Conservation (phyloP, 2,113 vertebrate genomes). For the Leptodactylus fuscus region DNA sequence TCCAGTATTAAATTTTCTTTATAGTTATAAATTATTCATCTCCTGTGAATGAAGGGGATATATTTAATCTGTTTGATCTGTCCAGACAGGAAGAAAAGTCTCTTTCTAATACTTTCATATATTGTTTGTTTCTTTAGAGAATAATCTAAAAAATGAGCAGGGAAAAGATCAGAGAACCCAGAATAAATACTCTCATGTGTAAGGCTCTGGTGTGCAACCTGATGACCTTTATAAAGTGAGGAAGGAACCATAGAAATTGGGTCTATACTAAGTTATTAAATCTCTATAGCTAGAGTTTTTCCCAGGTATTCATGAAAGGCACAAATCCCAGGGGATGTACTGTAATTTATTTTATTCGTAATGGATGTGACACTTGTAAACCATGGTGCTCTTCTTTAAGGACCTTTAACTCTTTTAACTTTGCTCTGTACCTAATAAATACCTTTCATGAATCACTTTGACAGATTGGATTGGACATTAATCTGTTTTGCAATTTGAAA, state of each 20-base stretch:
- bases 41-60: conserved; percentile 32
- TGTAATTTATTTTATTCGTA: conserved; percentile 52
- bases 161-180: conserved; percentile 38
- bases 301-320: conserved; percentile 30
- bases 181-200: conserved; percentile 41
- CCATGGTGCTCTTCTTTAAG: conserved; percentile 39
- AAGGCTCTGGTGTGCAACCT: conserved; percentile 16
- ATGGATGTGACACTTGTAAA: conserved; percentile 57
- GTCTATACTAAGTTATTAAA: conserved; percentile 40
- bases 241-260: conserved; percentile 23
- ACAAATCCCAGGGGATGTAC: conserved; percentile 19
- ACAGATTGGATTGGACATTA: conserved; percentile 51
- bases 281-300: conserved; percentile 15
- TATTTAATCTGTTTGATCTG: conserved; percentile 52
- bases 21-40: conserved; percentile 45
- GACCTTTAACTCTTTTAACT: conserved; percentile 54
- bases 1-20: conserved; percentile 43
- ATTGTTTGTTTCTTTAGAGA: conserved; percentile 49
- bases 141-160: conserved; percentile 46
- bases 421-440: conserved; percentile 50
- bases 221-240: conserved; percentile 13
- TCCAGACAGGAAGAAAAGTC: conserved; percentile 44
- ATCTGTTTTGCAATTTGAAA: conserved; percentile 53
- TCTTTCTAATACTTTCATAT: conserved; percentile 43
- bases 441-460: conserved; percentile 51